Base-by-base conservation (phyloP, 2,888 invertebrate genomes). In the Ditula angustiorana region DNA sequence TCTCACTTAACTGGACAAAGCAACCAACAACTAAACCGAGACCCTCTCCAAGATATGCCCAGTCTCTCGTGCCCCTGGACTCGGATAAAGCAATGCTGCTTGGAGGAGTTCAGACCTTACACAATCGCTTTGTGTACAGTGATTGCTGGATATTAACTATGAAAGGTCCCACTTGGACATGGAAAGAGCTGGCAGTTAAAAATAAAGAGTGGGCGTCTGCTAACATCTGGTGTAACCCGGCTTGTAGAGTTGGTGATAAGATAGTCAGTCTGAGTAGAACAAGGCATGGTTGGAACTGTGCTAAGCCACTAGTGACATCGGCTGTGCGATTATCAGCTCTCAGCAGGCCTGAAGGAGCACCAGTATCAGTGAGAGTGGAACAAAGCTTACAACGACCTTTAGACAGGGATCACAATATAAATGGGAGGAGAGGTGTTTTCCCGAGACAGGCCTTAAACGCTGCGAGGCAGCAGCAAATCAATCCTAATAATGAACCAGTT, bases 141-240 rank as follows among this genome's bases (percentile, higher is more conserved):
- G 99, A 99, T 86, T 96, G 97, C 66, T 99, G 99, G 99, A 88
- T 98, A 62, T 90, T 99, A 65, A 96, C 94, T 58, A 96, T 98
- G 95, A 94, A 93, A 69, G 95, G 94, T 0, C 94, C 94, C 33
- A 85, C 93, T 26, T 97, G 97, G 97, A 94, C 93, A 65, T 96
- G 96, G 96, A 94, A 93, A 77, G 95, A 96, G 83, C 90, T 98
- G 52, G 94, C 94, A 66, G 95, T 98, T 26, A 93, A 94, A 70
- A 96, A 97, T 80, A 95, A 95, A 72, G 95, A 96, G 76, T 95
- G 96, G 94, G 96, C 96, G 44, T 96, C 98, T 23, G 95, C 96
- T 0, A 96, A 97, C 79, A 96, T 98, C 81, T 98, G 98, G 97
- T 98, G 98, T 83, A 98, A 98, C 90, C 98, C 98, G 61, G 98